These are phyloP conservation scores for Fregata magnificens DNA, from an alignment of 2,113 vertebrate species.

Conservation along the genomic window DNA sequence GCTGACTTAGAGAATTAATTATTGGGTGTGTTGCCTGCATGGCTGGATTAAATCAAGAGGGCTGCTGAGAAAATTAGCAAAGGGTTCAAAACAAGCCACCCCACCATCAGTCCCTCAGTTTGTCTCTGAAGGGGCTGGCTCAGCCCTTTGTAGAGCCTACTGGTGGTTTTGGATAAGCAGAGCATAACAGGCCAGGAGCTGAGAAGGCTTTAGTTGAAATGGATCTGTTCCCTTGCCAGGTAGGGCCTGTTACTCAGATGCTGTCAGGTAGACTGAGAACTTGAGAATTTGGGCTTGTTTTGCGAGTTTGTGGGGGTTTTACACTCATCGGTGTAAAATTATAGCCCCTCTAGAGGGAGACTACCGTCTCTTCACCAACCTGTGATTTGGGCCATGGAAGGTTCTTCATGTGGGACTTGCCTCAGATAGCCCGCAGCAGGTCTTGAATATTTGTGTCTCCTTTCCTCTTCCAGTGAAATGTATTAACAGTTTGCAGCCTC, in stretches of 20 bases:
- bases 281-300: background rate
- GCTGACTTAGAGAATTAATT: background rate
- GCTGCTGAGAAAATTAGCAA: background rate
- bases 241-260: background rate
- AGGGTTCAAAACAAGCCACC: background rate
- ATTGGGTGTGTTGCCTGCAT: background rate
- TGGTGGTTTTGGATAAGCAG: background rate
- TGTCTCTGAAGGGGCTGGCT: background rate
- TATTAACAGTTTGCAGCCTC: background rate
- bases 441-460: background rate
- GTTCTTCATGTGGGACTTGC: background rate
- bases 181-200: background rate
- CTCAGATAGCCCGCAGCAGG: background rate
- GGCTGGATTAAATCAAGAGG: background rate
- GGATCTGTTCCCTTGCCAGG: rapidly evolving
- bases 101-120: background rate
- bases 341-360: background rate
- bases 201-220: background rate
- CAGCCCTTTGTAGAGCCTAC: background rate
- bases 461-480: background rate
- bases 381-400: background rate
- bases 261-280: background rate
- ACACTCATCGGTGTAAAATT: background rate
- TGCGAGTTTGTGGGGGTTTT: background rate
- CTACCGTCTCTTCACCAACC: background rate